Conservation (phyloP, 2,888 invertebrate genomes). For the Calliphora vomitoria region DNA sequence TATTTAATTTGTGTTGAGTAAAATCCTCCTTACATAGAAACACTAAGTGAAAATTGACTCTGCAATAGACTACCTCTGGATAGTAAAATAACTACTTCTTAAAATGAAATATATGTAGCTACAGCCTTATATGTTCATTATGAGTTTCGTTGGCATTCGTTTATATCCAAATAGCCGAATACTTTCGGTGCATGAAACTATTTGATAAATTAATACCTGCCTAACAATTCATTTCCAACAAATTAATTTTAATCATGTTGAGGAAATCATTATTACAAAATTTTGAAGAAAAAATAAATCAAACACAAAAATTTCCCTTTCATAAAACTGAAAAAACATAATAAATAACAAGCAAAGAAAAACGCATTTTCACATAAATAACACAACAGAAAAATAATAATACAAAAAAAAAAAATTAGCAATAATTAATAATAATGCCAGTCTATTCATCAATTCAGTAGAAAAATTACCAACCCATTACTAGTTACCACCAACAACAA, state of each 20-base stretch:
- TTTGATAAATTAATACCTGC: background rate
- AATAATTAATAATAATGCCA: slow-evolving; percentile 48
- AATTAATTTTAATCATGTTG: background rate
- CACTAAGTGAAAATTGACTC: no score
- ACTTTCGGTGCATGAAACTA: background rate
- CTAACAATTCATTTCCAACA: background rate
- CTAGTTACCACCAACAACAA: slow-evolving; percentile 12
- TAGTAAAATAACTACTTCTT: no score
- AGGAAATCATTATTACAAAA: slow-evolving; percentile 27
- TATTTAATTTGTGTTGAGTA: no score
- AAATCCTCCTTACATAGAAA: no score
- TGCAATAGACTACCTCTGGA: no score
- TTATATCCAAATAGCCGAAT: no score
- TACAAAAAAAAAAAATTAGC: slow-evolving; percentile 13
- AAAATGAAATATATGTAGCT: no score
- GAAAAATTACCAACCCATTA: slow-evolving; percentile 42
- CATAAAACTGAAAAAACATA: slow-evolving; percentile 1
- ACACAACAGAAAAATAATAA: background rate
- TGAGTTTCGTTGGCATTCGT: no score
- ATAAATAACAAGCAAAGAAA: slow-evolving; percentile 16
- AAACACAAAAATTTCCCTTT: slow-evolving; percentile 24
- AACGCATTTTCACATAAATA: slow-evolving; percentile 41
- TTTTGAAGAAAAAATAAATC: background rate
- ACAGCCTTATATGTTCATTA: no score
- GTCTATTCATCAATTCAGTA: slow-evolving; percentile 41